Evolutionary conservation across 1,140 invertebrate species (phyloP).

Genomic region (Temnothorax curvispinosus): DNA sequence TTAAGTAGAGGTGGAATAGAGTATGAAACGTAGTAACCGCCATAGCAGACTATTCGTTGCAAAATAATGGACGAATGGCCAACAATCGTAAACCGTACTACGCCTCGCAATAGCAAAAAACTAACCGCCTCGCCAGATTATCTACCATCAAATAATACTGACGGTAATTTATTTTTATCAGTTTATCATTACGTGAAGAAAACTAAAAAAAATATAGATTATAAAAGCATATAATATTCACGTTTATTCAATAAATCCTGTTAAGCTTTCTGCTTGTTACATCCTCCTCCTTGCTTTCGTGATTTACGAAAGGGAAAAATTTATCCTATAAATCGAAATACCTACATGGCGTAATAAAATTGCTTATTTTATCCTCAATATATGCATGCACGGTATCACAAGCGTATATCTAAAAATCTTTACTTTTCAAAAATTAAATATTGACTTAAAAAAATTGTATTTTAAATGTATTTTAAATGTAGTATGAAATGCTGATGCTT

Average conservation of each 20-base stretch:
- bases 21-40: constrained; percentile 37
- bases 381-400: neutral
- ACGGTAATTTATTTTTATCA: constrained; percentile 71
- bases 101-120: constrained; percentile 37
- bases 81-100: constrained; percentile 29
- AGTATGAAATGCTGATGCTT: constrained; percentile 2
- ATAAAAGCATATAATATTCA: constrained; percentile 62
- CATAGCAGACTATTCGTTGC: constrained; percentile 32
- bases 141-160: constrained; percentile 35
- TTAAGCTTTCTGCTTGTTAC: neutral
- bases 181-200: constrained; percentile 68
- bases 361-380: neutral
- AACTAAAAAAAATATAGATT: constrained; percentile 69
- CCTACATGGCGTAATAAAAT: neutral
- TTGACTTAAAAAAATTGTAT: constrained; percentile 30
- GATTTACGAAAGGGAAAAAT: constrained; percentile 22
- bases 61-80: constrained; percentile 1
- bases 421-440: constrained; percentile 42
- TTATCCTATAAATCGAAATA: constrained; percentile 24
- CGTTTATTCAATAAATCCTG: constrained; percentile 59
- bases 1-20: constrained; percentile 23
- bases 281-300: neutral
- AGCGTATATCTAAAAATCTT: neutral
- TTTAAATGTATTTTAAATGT: constrained; percentile 8
- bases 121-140: constrained; percentile 19